Evolutionary conservation across 2,113 vertebrate genomes (phyloP), one percentile per base, ranked within the genome.

Genomic region (Psammodynastes pulverulentus): DNA sequence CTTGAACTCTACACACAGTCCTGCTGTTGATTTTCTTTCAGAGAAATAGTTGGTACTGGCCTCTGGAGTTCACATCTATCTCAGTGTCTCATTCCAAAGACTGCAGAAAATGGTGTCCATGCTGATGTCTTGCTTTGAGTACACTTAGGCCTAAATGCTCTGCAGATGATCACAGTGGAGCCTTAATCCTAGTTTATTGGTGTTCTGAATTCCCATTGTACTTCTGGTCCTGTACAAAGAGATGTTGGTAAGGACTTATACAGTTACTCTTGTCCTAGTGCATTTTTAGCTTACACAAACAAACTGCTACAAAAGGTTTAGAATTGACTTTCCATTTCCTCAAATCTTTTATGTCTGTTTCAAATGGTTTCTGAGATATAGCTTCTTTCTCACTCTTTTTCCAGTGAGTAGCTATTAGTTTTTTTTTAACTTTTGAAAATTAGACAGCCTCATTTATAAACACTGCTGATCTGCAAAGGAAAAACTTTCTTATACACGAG

Each of bases 391-490:
- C 0, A 87, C n/a, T 89, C 94, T 39, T 96, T 95, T 87, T 43
- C 21, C 46, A 88, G 15, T 29, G 54, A 7, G 21, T 24, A 89
- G 46, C 53, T 46, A 79, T 79, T 79, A 53, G 92, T 93, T 58
- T 93, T 92, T 91, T 91, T 87, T 21, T 19, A 87, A 79, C 86
- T 23, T 49, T 58, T 88, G 90, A 94, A 95, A 52, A 88, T 88
- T 67, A n/a, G 54, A 94, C 13, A 34, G 0, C 49, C 58, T 15
- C 45, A 26, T 93, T 96, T 89, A 94, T 90, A 94, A 94, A 34
- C 51, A 91, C 8, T 94, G 43, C 54, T 90, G 84, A 91, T 93
- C 91, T 91, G 85, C 94, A 95, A 94, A 93, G 39, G 39, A 94
- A 89, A 84, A 93, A 87, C 39, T 87, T 95, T 93, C 58, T 26